Percentiles rank a stretch among this genome's conserved stretches.
phyloP scores from a whole-genome alignment of 2,888 invertebrate genomes.

The Rhaphigaster nebulosa region DNA sequence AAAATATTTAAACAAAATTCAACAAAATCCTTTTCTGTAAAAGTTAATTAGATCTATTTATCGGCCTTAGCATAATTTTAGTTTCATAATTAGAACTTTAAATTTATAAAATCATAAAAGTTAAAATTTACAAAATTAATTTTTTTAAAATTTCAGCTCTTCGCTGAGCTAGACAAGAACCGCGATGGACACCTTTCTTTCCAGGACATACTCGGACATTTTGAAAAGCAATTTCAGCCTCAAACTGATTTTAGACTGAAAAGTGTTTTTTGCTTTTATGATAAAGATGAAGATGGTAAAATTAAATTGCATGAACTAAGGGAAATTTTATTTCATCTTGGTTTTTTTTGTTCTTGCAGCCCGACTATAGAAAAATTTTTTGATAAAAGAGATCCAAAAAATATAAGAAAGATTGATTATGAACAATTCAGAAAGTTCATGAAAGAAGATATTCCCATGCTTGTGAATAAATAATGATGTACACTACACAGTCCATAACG shows the following conservation, averaged over 20 bases:
- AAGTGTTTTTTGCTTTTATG: slow-evolving; percentile 60
- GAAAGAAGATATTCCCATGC: slow-evolving; percentile 18
- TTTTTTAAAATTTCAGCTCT: slow-evolving; percentile 51
- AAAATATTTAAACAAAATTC: no score
- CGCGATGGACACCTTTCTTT: slow-evolving; percentile 55
- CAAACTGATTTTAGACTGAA: slow-evolving; percentile 52
- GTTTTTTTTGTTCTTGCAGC: slow-evolving; percentile 51
- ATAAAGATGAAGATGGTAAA: slow-evolving; percentile 62
- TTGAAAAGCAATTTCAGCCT: slow-evolving; percentile 51
- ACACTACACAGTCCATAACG: no score
- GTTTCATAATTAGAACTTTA: no score
- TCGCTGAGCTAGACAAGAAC: slow-evolving; percentile 58
- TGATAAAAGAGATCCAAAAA: neutral
- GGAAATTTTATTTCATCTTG: slow-evolving; percentile 60
- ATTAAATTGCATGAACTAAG: slow-evolving; percentile 61
- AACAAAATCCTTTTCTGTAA: no score
- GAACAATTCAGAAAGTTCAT: slow-evolving; percentile 24
- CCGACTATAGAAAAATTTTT: slow-evolving; percentile 19
- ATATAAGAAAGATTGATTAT: neutral
- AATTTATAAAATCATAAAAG: no score
- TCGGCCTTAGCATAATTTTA: no score
- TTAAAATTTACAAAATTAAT: neutral
- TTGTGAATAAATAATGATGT: neutral
- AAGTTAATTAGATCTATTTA: no score
- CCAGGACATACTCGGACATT: slow-evolving; percentile 58